Evolutionary conservation across 2,888 invertebrate genomes (phyloP), one percentile per base, ranked within the genome.

Genomic region (Aethes cnicana): DNA sequence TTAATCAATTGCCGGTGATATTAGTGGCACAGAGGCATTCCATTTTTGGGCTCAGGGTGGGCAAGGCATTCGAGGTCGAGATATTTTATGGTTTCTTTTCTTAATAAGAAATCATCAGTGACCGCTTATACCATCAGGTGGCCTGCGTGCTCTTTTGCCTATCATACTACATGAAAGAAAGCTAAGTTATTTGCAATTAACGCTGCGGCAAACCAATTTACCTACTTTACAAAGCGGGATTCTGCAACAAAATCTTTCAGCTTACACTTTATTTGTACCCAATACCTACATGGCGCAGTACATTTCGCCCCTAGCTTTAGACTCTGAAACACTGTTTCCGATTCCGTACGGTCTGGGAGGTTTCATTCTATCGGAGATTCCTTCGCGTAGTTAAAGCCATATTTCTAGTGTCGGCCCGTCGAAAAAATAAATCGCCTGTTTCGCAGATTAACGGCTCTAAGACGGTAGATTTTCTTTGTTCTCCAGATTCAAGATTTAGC

Each of bases 231-330:
- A 11, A 12, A 8, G 70, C 71, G 69, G 57, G 59, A 66, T 56
- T 30, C 47, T 28, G 32, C 69, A 62, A 74, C 77, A 78, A 80
- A 79, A 81, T 81, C 78, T 78, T 63, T 60, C 63, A n/a, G n/a
- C n/a, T n/a, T n/a, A n/a, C n/a, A n/a, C n/a, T n/a, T n/a, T n/a
- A n/a, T n/a, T n/a, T n/a, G n/a, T n/a, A n/a, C n/a, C n/a, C n/a
- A n/a, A 37, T 39, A 23, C 23, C 50, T 30, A 37, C 30, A 30
- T 26, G 21, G 8, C 4, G 14, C 5, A 23, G 5, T 18, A 65
- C 66, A 68, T 72, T 63, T 58, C 58, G 53, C 48, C 57, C 60
- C 61, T 59, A 57, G 68, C 61, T 69, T 66, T 66, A 62, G 63
- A 65, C 32, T 59, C 60, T 62, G 64, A 63, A 64, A 71, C 69